Base-by-base conservation (phyloP, 2,113 vertebrate genomes). In the Paradoxurus hermaphroditus region DNA sequence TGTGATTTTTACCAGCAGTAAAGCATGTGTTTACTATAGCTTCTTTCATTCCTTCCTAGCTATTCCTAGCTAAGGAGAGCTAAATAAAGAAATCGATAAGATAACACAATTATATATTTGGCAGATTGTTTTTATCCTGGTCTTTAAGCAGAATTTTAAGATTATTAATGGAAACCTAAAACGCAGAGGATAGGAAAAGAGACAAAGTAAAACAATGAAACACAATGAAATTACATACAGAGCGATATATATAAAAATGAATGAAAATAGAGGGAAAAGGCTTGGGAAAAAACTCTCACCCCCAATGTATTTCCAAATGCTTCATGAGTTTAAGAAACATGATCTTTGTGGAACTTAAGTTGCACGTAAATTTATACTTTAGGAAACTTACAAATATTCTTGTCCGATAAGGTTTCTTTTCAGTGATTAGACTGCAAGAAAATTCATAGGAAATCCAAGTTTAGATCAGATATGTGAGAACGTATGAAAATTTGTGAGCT, bases 381-480 rank as follows among this genome's bases (percentile, higher is more conserved):
- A 34, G 36, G 27, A 93, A 96, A 93, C 31, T 65, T 77, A 29
- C 23, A 86, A n/a, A 73, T 87, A 27, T 84, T 49, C 14, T 84
- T 29, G 2, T 81, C 21, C 8, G 1, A 82, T 63, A 23, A 46
- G 1, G 68, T 84, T 90, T 82, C 62, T 92, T 75, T 67, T 95
- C n/a, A n/a, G 15, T 92, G 51, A 90, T 90, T 67, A 95, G 25
- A 36, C 9, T 77, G 83, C n/a, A 85, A 91, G 46, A 83, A 96
- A 90, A 97, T 93, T 96, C 41, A 94, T 56, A 75, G 29, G 23
- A 95, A 91, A 95, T 34, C 7, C 31, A 95, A 73, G 15, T 87
- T 92, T 83, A 92, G 46, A 94, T 87, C n/a, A 88, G 62, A 91
- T 86, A 62, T 39, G 29, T 77, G 44, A 72, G 68, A 94, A 92